Evolutionary conservation across 2,888 invertebrate species (phyloP).

Genomic region (Platycheirus albimanus): DNA sequence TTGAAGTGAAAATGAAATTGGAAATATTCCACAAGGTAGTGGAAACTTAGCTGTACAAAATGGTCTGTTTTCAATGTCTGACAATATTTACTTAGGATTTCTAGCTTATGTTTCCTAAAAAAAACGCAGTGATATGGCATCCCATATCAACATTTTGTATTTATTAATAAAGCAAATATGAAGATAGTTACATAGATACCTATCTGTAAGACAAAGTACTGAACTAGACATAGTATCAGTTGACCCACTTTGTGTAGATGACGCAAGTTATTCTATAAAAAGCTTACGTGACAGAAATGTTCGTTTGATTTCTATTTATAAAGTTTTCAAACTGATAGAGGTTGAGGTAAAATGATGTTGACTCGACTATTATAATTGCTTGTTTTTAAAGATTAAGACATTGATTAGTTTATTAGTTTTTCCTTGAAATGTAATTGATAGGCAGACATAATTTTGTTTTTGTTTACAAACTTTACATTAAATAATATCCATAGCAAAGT

Average conservation of each 20-base stretch:
- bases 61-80: background rate
- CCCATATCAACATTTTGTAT: too few relatives aligned
- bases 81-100: too few relatives aligned
- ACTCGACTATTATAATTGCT: background rate
- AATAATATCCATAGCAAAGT: too few relatives aligned
- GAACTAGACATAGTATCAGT: conserved; percentile 11
- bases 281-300: background rate
- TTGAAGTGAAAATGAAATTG: background rate
- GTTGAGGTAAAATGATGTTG: background rate
- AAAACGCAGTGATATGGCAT: too few relatives aligned
- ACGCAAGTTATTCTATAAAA: background rate
- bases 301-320: background rate
- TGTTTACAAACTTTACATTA: background rate
- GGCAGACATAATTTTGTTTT: background rate
- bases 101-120: too few relatives aligned
- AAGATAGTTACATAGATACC: background rate
- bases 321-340: background rate
- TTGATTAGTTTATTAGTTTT: background rate
- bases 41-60: too few relatives aligned
- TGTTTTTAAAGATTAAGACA: background rate
- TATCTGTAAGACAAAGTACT: background rate
- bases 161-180: background rate
- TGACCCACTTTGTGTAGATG: conserved; percentile 34
- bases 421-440: background rate
- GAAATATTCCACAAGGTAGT: background rate